These are phyloP conservation scores for Drosophila setosimentum DNA, from an alignment of 2,888 invertebrate species.

Conservation along the genomic window DNA sequence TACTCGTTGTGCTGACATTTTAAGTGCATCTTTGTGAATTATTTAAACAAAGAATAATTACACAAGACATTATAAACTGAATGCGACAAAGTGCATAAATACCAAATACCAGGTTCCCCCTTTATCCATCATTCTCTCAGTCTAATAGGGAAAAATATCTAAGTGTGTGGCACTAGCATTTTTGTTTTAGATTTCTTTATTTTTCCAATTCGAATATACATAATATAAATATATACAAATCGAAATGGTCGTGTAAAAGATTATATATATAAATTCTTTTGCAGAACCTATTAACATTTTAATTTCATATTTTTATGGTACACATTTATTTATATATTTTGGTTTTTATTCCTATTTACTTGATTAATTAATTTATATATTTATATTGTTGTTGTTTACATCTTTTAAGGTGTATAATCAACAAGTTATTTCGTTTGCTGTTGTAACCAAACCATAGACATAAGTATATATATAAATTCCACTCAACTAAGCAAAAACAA, in stretches of 20 bases:
- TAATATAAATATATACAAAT: not conserved
- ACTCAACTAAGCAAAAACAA: conserved; percentile 65
- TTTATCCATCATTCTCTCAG: not conserved
- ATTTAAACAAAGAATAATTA: conserved; percentile 80
- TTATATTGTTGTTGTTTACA: conserved; percentile 39
- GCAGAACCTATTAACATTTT: accelerated
- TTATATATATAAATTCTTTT: not conserved
- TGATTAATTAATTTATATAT: not conserved
- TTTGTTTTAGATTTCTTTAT: not conserved
- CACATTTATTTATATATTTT: not conserved
- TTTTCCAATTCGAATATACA: not conserved
- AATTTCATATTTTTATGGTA: not conserved
- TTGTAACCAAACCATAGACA: not conserved
- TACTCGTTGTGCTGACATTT: conserved; percentile 69
- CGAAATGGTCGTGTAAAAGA: not conserved
- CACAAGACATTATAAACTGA: conserved; percentile 69
- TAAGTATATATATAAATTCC: conserved; percentile 43
- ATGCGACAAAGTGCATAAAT: conserved; percentile 72
- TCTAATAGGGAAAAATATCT: not conserved
- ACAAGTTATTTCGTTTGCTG: conserved; percentile 41
- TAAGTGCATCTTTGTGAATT: conserved; percentile 80
- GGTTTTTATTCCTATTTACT: not conserved
- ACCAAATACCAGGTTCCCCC: conserved; percentile 16
- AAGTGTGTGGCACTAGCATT: not conserved
- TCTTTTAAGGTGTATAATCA: conserved; percentile 41